phyloP scores from a whole-genome alignment of 2,888 invertebrate species.

The Agrilus biguttatus region DNA sequence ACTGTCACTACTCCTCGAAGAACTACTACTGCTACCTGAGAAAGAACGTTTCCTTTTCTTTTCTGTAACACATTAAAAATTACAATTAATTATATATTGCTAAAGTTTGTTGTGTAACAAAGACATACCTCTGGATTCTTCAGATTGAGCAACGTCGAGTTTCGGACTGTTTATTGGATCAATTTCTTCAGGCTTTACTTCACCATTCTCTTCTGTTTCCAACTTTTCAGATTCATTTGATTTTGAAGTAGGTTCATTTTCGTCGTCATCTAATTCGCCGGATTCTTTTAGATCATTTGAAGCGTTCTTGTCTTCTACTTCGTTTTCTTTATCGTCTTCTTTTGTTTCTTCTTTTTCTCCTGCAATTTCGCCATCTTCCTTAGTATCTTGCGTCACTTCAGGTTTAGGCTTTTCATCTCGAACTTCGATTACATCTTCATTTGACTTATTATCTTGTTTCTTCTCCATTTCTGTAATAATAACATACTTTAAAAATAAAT shows the following conservation, averaged over 20 bases:
- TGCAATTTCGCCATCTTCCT: conserved; percentile 10
- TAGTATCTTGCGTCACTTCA: conserved; percentile 8
- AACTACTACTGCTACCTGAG: conserved; percentile 37
- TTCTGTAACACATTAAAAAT: conserved; percentile 9
- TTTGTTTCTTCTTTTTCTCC: conserved; percentile 15
- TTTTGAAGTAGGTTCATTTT: conserved; percentile 7
- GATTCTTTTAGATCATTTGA: neutral
- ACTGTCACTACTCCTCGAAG: conserved; percentile 30
- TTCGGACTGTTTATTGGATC: neutral
- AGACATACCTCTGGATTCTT: neutral
- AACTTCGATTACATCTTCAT: conserved; percentile 13
- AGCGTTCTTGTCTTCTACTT: conserved; percentile 7
- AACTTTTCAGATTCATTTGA: conserved; percentile 5
- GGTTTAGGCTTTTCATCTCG: conserved; percentile 20
- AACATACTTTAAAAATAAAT: neutral
- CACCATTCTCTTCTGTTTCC: conserved; percentile 7
- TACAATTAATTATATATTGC: neutral
- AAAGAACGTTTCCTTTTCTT: conserved; percentile 35
- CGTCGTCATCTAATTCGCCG: conserved; percentile 5
- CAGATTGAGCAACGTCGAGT: neutral
- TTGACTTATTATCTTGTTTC: conserved; percentile 15
- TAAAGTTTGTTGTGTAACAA: neutral
- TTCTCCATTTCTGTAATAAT: conserved; percentile 20
- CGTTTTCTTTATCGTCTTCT: conserved; percentile 7
- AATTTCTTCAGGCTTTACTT: conserved; percentile 9